Conservation (phyloP, 2,113 vertebrate genomes). For the Dasypus novemcinctus region DNA sequence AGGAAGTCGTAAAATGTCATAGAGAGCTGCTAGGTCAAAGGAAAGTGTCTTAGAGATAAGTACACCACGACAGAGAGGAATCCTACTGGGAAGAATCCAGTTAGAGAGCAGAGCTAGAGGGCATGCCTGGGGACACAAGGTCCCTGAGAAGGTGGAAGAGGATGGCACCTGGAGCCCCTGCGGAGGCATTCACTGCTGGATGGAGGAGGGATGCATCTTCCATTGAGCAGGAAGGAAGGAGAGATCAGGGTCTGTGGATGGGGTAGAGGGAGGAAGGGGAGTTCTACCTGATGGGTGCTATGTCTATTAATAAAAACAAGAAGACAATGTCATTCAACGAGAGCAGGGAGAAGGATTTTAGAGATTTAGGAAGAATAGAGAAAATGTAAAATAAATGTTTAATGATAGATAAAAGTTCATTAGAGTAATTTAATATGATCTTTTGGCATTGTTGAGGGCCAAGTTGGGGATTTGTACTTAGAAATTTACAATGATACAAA, state of each 20-base stretch:
- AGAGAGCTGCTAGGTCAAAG: neutral
- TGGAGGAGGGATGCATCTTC: neutral
- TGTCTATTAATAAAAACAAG: neutral
- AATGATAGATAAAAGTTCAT: neutral
- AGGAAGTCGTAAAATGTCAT: neutral
- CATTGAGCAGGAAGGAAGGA: neutral
- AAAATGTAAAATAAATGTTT: neutral
- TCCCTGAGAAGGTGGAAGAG: neutral
- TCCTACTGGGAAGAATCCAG: neutral
- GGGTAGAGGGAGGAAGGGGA: neutral
- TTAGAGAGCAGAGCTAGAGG: neutral
- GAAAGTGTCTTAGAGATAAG: neutral
- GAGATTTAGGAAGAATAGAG: neutral
- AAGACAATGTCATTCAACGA: neutral
- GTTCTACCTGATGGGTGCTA: neutral
- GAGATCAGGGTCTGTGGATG: neutral
- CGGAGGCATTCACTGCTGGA: no score
- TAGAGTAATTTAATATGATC: neutral
- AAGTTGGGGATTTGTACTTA: neutral
- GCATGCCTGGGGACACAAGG: neutral
- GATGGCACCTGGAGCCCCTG: neutral
- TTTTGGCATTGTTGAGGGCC: neutral
- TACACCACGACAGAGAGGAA: neutral
- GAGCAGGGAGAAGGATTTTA: neutral
- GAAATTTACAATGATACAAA: neutral